phyloP scores from a whole-genome alignment of 2,888 invertebrate genomes.

The Mythimna impura region DNA sequence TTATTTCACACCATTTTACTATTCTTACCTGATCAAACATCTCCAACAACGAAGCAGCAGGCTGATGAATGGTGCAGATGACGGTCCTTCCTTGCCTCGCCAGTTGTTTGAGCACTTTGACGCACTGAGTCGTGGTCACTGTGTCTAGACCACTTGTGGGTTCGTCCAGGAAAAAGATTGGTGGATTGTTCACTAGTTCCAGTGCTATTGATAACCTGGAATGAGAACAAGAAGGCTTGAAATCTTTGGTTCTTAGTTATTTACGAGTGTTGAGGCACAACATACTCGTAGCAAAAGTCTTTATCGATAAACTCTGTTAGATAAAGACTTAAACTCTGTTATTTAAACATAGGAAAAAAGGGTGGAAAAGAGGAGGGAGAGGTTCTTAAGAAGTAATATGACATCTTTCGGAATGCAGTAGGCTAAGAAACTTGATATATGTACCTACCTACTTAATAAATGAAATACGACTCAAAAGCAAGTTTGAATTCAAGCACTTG shows the following conservation, averaged over 20 bases:
- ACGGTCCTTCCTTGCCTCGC: constrained; percentile 92
- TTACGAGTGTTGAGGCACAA: background rate
- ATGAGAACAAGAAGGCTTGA: background rate
- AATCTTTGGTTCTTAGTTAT: background rate
- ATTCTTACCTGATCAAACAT: constrained; percentile 90
- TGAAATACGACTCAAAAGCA: constrained; percentile 2
- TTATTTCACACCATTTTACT: too few relatives aligned
- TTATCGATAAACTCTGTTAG: too few relatives aligned
- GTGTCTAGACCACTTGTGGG: constrained; percentile 94
- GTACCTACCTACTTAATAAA: background rate
- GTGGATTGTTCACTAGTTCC: constrained; percentile 96
- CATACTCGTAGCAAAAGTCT: background rate
- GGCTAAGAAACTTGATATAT: background rate
- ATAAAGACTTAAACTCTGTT: too few relatives aligned
- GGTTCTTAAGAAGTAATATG: background rate
- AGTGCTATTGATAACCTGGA: constrained; percentile 93
- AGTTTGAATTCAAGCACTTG: background rate
- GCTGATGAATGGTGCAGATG: constrained; percentile 93
- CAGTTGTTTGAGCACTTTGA: constrained; percentile 89
- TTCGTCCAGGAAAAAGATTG: constrained; percentile 95
- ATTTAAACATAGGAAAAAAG: background rate
- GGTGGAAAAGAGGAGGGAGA: background rate
- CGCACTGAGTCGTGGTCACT: constrained; percentile 91
- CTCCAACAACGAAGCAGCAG: constrained; percentile 92
- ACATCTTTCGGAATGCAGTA: background rate